These are phyloP conservation scores for Oscheius sp. DNA, from an alignment of 2,888 invertebrate species.

Conservation along the genomic window DNA sequence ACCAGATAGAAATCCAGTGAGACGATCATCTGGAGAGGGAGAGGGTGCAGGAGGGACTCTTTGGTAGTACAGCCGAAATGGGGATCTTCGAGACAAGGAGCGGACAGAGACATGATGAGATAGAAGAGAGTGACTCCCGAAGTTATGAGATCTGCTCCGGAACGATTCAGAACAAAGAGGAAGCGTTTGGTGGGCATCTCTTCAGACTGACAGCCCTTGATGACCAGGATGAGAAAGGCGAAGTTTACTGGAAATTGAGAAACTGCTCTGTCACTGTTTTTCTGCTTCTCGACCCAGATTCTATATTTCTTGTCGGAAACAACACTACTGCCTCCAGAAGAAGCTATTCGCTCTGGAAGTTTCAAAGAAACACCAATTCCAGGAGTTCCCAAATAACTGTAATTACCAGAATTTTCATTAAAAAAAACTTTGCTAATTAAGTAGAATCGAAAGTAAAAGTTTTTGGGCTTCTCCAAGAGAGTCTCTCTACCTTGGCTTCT, in stretches of 20 bases:
- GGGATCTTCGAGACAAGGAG: conserved; percentile 19
- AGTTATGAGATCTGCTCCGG: conserved; percentile 18
- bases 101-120: neutral
- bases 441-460: no score
- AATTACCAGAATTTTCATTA: no score
- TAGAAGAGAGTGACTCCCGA: conserved; percentile 15
- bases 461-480: no score
- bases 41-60: conserved; percentile 27
- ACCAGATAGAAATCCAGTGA: conserved; percentile 61
- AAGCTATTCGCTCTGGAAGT: no score
- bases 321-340: no score
- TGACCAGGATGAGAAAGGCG: conserved; percentile 14
- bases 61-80: conserved; percentile 28
- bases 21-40: conserved; percentile 44
- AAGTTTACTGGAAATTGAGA: conserved; percentile 23
- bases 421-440: no score
- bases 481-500: no score
- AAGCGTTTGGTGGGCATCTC: conserved; percentile 33
- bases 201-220: conserved; percentile 10
- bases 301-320: no score
- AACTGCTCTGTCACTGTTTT: no score
- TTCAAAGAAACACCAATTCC: no score
- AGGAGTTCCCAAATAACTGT: no score
- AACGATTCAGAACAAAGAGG: conserved; percentile 28
- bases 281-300: no score